Evolutionary conservation across 2,888 invertebrate genomes (phyloP).

Genomic region (Epinotia ramella): DNA sequence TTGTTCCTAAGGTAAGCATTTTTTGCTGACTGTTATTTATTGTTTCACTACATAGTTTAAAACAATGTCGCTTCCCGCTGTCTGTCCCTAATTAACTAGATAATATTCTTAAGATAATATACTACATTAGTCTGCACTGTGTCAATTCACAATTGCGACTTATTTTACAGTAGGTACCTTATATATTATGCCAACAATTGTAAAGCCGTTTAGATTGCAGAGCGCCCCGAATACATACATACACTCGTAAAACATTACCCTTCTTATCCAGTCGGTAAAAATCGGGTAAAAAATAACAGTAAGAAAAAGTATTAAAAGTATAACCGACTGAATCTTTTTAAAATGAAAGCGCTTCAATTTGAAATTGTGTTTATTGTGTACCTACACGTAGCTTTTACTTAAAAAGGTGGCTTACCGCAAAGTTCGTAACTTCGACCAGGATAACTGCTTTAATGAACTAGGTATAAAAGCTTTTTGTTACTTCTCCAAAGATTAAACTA

Average conservation of each 20-base stretch:
- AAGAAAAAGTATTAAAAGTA: background rate
- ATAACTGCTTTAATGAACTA: constrained; percentile 41
- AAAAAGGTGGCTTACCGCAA: constrained; percentile 31
- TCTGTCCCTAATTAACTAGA: too few relatives aligned
- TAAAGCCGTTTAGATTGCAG: background rate
- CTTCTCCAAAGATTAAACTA: constrained; percentile 21
- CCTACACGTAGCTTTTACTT: constrained; percentile 36
- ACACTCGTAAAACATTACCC: background rate
- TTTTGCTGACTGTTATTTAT: background rate
- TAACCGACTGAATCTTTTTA: background rate
- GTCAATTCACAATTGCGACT: too few relatives aligned
- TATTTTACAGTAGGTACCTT: too few relatives aligned
- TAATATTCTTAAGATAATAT: too few relatives aligned
- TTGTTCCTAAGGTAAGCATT: constrained; percentile 96
- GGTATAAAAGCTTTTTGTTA: constrained; percentile 37
- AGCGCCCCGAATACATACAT: too few relatives aligned
- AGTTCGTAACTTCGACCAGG: constrained; percentile 36
- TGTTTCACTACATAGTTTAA: too few relatives aligned
- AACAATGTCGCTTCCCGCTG: too few relatives aligned
- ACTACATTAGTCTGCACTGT: too few relatives aligned
- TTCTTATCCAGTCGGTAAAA: background rate
- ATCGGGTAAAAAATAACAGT: background rate
- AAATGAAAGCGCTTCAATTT: constrained; percentile 20
- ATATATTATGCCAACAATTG: background rate
- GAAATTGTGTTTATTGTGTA: constrained; percentile 20